Conservation (phyloP, 1,140 invertebrate genomes). For the Saxidomus purpurata region DNA sequence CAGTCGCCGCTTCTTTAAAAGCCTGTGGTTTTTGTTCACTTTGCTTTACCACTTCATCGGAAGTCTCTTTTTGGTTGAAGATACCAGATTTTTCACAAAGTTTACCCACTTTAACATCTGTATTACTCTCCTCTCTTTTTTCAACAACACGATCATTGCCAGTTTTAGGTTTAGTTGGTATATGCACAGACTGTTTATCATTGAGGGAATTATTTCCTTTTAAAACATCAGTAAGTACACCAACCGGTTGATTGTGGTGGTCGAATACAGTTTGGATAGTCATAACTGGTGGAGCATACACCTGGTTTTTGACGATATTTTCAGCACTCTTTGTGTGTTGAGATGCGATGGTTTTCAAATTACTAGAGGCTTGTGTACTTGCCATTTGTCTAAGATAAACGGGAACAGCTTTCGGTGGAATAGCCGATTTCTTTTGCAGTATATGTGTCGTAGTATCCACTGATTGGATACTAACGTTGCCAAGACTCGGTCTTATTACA, state of each 20-base stretch:
- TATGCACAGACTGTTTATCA: not conserved
- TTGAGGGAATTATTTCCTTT: not conserved
- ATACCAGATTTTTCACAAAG: not conserved
- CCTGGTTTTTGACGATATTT: not conserved
- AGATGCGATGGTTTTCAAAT: not conserved
- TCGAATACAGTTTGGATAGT: not conserved
- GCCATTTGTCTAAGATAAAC: not conserved
- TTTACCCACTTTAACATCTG: not conserved
- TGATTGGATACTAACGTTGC: too few relatives aligned
- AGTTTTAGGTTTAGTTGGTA: too few relatives aligned
- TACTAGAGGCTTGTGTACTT: not conserved
- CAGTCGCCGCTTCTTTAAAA: slow-evolving; percentile 33
- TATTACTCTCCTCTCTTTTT: not conserved
- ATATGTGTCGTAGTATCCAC: too few relatives aligned
- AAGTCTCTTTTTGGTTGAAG: not conserved
- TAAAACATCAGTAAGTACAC: not conserved
- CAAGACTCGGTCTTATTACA: too few relatives aligned
- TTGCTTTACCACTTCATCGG: not conserved
- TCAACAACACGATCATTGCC: not conserved
- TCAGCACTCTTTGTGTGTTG: not conserved
- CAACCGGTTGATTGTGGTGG: not conserved
- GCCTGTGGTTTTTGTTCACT: not conserved
- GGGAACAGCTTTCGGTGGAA: not conserved
- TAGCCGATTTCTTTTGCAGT: too few relatives aligned
- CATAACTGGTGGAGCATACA: not conserved